These are phyloP conservation scores for Adelognathus sp. DNA, from an alignment of 2,888 invertebrate genomes.

Conservation along the genomic window DNA sequence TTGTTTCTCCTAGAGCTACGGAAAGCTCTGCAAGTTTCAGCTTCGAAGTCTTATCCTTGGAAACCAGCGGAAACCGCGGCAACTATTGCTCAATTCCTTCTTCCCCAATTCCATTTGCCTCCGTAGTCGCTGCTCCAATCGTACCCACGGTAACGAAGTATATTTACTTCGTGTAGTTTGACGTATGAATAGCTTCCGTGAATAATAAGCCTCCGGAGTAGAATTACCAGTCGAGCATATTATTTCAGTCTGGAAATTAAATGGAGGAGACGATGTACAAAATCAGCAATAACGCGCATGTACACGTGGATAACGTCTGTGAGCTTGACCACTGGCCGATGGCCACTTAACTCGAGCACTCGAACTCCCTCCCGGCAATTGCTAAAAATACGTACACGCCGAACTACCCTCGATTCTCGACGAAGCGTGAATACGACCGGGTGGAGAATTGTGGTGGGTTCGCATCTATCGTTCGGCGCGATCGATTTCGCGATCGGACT, in stretches of 20 bases:
- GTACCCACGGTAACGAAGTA: not conserved
- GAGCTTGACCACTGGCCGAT: conserved; percentile 5
- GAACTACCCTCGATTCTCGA: conserved; percentile 42
- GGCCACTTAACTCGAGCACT: conserved; percentile 29
- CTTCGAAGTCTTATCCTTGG: not conserved
- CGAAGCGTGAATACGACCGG: conserved; percentile 26
- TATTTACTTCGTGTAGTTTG: not conserved
- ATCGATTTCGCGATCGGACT: conserved; percentile 44
- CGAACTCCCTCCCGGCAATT: conserved; percentile 29
- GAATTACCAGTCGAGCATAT: conserved; percentile 8
- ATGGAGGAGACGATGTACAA: conserved; percentile 2
- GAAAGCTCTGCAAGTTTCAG: conserved; percentile 13
- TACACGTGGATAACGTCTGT: conserved; percentile 2
- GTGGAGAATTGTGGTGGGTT: not conserved
- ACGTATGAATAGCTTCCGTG: not conserved
- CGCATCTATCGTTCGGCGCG: conserved; percentile 29
- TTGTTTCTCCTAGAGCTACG: not conserved
- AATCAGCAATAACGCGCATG: conserved; percentile 18
- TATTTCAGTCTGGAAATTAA: conserved; percentile 35
- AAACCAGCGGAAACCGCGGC: not conserved
- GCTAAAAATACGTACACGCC: conserved; percentile 44
- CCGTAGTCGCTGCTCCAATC: not conserved
- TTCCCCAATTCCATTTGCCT: not conserved
- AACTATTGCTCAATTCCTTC: not conserved
- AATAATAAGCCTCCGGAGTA: not conserved